Evolutionary conservation across 1,140 invertebrate genomes (phyloP).

Genomic region (Hyposmocoma kahamanoa): DNA sequence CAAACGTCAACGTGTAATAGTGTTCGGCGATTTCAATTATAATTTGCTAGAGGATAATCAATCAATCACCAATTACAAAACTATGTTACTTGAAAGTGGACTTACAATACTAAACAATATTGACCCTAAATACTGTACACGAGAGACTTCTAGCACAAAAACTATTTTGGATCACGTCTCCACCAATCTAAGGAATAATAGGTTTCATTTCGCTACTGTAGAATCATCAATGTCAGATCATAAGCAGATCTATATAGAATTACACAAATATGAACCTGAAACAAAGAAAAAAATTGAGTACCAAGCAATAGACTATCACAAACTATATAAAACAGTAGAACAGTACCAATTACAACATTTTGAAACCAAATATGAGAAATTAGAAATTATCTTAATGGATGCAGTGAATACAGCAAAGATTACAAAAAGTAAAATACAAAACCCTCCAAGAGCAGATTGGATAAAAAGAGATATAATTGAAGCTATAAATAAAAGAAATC

Average conservation of each 20-base stretch:
- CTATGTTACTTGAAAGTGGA: conserved; percentile 2
- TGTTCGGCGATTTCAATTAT: conserved; percentile 11
- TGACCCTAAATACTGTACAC: background rate
- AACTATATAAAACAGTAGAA: background rate
- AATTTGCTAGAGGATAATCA: conserved; percentile 1
- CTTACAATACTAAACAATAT: conserved; percentile 8
- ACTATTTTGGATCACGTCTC: conserved; percentile 8
- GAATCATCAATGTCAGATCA: conserved; percentile 1
- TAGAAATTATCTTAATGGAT: background rate
- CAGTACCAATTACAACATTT: background rate
- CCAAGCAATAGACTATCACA: background rate
- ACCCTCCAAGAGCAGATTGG: conserved; percentile 15
- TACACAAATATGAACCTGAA: background rate
- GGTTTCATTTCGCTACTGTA: conserved; percentile 2
- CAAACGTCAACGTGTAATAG: background rate
- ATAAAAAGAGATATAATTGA: conserved; percentile 17
- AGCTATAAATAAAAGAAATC: conserved; percentile 12
- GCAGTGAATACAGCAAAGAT: conserved; percentile 1
- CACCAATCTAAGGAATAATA: conserved; percentile 9
- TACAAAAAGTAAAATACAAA: conserved; percentile 12
- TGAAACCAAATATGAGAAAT: background rate
- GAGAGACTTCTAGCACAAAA: conserved; percentile 4
- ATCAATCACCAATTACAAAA: background rate
- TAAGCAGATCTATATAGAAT: background rate
- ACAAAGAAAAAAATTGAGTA: background rate